Evolutionary conservation across 2,888 invertebrate species (phyloP).

Genomic region (Athalia circularis): DNA sequence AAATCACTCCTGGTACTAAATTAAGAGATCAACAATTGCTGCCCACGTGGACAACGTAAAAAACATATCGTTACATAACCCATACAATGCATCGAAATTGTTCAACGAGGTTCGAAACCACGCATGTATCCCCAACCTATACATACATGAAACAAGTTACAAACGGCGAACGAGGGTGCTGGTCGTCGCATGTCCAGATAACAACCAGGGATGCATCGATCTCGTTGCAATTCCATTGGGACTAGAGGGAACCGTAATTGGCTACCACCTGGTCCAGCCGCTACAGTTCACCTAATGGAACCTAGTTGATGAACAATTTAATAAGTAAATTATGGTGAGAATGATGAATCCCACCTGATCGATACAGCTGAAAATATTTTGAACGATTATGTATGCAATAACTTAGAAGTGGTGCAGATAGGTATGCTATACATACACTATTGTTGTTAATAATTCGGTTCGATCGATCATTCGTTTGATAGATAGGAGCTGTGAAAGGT

Average conservation of each 20-base stretch:
- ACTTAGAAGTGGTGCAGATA: too few relatives aligned
- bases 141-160: background rate
- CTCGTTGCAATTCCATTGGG: slow-evolving; percentile 2
- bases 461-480: too few relatives aligned
- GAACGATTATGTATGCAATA: too few relatives aligned
- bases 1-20: too few relatives aligned
- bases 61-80: too few relatives aligned
- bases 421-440: too few relatives aligned
- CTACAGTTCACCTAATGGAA: background rate
- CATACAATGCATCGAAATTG: background rate
- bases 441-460: too few relatives aligned
- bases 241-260: background rate
- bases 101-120: background rate
- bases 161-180: background rate
- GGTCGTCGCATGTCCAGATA: slow-evolving; percentile 1
- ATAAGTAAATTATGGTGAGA: background rate
- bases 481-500: too few relatives aligned
- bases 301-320: slow-evolving; percentile 15
- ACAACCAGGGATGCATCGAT: slow-evolving; percentile 4
- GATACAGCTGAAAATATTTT: too few relatives aligned
- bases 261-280: slow-evolving; percentile 4
- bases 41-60: too few relatives aligned
- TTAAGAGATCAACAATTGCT: too few relatives aligned
- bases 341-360: background rate
- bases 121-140: background rate